Evolutionary conservation across 2,888 invertebrate species (phyloP).

Genomic region (Trachelus stipa): DNA sequence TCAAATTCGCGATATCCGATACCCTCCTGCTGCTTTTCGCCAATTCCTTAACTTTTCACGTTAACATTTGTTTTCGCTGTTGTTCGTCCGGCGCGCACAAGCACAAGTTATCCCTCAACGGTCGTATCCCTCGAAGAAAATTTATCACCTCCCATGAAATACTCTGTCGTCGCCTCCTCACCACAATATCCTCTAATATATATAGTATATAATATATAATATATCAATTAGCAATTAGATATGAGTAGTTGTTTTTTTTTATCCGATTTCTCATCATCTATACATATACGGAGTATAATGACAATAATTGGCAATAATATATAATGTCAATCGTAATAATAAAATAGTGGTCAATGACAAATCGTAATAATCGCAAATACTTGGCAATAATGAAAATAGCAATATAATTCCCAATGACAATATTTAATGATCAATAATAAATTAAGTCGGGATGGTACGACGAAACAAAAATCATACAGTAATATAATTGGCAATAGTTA

Average conservation of each 20-base stretch:
- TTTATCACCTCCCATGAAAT: not conserved
- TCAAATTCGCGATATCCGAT: not conserved
- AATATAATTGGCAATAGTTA: not conserved
- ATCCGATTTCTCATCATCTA: slow-evolving; percentile 13
- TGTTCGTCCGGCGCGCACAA: not conserved
- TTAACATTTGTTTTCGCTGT: not conserved
- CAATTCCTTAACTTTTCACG: not conserved
- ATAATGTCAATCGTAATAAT: slow-evolving; percentile 15
- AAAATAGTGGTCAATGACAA: slow-evolving; percentile 17
- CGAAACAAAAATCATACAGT: not conserved
- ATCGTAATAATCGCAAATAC: slow-evolving; percentile 21
- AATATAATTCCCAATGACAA: slow-evolving; percentile 20
- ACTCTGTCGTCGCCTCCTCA: not conserved
- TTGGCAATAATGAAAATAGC: slow-evolving; percentile 18
- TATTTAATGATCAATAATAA: slow-evolving; percentile 18
- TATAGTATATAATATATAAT: slow-evolving; percentile 26
- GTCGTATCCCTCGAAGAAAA: not conserved
- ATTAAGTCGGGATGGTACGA: not conserved
- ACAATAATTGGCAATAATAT: slow-evolving; percentile 18
- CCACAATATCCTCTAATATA: slow-evolving; percentile 22
- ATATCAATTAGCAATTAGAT: slow-evolving; percentile 49
- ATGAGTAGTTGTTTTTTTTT: slow-evolving; percentile 42
- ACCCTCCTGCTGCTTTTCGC: not conserved
- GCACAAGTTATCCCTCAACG: not conserved
- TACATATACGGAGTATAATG: slow-evolving; percentile 14